phyloP scores from a whole-genome alignment of 1,140 invertebrate genomes.

The Formica exsecta region DNA sequence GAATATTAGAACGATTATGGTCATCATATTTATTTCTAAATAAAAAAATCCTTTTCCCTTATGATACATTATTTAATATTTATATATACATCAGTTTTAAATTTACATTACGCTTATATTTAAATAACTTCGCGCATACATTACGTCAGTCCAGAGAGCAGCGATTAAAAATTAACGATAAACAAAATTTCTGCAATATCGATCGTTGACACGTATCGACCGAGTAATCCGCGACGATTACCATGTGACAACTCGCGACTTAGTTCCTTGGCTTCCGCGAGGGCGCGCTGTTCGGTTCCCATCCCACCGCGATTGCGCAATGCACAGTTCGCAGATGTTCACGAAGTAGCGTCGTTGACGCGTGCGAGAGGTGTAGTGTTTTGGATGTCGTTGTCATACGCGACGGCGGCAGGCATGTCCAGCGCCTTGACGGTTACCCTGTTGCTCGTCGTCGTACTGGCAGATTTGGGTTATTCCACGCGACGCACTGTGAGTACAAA shows the following conservation, averaged over 20 bases:
- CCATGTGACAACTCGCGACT: no score
- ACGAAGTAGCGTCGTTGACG: slow-evolving; percentile 52
- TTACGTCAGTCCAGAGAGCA: no score
- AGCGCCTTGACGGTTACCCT: slow-evolving; percentile 54
- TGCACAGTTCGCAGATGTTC: slow-evolving; percentile 22
- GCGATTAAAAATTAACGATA: no score
- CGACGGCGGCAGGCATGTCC: slow-evolving; percentile 61
- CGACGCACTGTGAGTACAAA: slow-evolving; percentile 63
- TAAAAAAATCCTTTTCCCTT: no score
- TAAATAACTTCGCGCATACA: no score
- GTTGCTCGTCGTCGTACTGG: slow-evolving; percentile 44
- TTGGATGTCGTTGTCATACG: slow-evolving; percentile 21
- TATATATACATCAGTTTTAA: no score
- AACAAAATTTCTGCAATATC: no score
- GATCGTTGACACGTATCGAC: not conserved
- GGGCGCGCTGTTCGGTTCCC: slow-evolving; percentile 35
- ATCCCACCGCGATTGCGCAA: not conserved
- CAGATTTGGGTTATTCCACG: slow-evolving; percentile 44
- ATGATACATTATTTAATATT: no score
- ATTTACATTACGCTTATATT: no score
- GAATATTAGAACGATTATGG: no score
- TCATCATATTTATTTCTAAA: no score
- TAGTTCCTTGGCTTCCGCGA: not conserved
- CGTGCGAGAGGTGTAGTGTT: slow-evolving; percentile 14
- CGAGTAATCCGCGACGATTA: not conserved